Evolutionary conservation across 37 sponge, comb jelly and placozoan genomes (phyloP).

Genomic region (Trichoplax adhaerens): DNA sequence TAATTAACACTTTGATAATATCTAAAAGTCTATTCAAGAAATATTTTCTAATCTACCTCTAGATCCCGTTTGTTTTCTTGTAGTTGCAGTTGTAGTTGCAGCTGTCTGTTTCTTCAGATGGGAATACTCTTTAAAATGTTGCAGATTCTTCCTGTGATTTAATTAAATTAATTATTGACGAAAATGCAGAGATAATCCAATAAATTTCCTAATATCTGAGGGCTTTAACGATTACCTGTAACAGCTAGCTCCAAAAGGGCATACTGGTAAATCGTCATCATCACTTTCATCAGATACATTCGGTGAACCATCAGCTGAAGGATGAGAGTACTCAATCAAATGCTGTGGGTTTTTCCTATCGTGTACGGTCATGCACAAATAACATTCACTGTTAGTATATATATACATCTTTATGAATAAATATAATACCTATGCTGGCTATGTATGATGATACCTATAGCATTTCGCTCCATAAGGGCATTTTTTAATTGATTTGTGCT

Average conservation of each 20-base stretch:
- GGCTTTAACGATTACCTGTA: constrained; percentile 1
- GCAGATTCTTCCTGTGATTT: constrained; percentile 12
- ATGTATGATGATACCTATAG: constrained; percentile 39
- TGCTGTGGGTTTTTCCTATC: constrained; percentile 70
- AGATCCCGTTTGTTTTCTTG: no score
- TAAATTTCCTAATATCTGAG: no score
- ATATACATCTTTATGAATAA: not conserved
- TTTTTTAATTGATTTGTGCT: no score
- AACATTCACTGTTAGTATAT: not conserved
- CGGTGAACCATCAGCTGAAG: not conserved
- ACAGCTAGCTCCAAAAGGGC: constrained; percentile 14
- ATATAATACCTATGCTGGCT: not conserved
- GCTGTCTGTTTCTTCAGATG: not conserved
- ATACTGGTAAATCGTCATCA: constrained; percentile 18
- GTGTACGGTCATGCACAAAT: not conserved
- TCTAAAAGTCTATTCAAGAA: no score
- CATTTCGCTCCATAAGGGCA: constrained; percentile 68
- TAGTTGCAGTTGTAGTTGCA: no score
- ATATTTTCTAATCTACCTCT: no score
- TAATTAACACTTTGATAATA: no score
- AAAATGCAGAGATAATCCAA: no score
- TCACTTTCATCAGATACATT: not conserved
- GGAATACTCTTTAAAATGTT: constrained; percentile 14
- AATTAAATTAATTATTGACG: no score
- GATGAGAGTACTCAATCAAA: constrained; percentile 65